Percentiles rank a stretch among this genome's conserved stretches.
Conservation (phyloP, 2,797 vertebrate genomes). For the Schizothorax lantsangensis region DNA sequence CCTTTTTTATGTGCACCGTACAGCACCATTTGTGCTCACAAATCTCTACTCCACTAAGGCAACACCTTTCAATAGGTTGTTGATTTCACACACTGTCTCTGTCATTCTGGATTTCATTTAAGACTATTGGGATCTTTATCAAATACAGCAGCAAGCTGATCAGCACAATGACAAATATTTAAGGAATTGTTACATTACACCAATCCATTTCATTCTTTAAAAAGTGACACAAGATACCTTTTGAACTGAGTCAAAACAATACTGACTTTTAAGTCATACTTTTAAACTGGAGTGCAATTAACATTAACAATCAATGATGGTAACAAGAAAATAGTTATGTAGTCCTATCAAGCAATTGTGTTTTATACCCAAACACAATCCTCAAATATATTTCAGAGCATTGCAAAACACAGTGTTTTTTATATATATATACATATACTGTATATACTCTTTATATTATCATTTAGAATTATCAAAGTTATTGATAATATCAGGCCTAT, state of each 20-base stretch:
- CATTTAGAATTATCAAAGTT: neutral
- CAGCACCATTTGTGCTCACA: neutral
- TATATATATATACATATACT: neutral
- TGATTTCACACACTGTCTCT: neutral
- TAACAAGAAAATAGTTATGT: no score
- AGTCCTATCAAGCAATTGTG: neutral
- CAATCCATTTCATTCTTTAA: neutral
- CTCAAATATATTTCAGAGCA: neutral
- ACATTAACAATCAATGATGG: neutral
- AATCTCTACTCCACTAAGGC: neutral
- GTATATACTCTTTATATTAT: neutral
- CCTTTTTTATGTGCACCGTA: slow-evolving; percentile 34
- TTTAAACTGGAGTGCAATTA: neutral
- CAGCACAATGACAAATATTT: neutral
- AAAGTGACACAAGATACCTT: neutral
- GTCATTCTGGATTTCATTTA: slow-evolving; percentile 2
- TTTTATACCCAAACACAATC: neutral
- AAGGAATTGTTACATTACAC: neutral
- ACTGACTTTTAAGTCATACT: neutral
- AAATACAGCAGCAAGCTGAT: neutral
- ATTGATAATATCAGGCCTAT: neutral
- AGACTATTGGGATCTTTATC: neutral
- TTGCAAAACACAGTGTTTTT: neutral
- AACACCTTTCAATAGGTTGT: neutral
- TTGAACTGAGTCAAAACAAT: neutral